Evolutionary conservation across 2,797 vertebrate species (phyloP), one percentile per base, ranked within the genome.

Genomic region (Carduelis carduelis): DNA sequence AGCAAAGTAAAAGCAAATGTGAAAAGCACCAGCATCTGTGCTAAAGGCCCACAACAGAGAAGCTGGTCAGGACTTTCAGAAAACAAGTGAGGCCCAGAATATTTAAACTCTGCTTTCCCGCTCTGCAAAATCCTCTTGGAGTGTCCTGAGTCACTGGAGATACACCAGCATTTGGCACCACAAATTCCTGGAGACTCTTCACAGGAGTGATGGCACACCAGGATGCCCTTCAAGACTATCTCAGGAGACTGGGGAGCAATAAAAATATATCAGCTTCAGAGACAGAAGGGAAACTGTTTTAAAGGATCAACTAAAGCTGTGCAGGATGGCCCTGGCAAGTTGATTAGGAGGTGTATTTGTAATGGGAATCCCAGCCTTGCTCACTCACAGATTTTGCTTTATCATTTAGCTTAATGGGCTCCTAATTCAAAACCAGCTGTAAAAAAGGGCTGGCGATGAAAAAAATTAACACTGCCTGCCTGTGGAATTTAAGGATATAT

Each of bases 351-450:
- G 59, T 66, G 70, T 68, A 78, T 83, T 89, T 72, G 61, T 70
- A 86, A 89, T 84, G 94, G 84, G 90, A 95, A 95, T 87, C 61
- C 78, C 82, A 68, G 77, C 78, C 85, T 89, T 81, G 69, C 53
- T 94, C 88, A 64, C 80, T 91, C 24, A 11, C 70, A 70, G 83
- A 79, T 93, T 90, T 94, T 92, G 92, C 71, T 97, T 95, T 96
- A 96, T 96, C 89, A 82, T 96, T 96, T 95, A 91, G 80, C 85
- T 95, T 97, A 96, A 96, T 95, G 84, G 93, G 57, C 72, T 89
- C 86, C 69, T 93, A 95, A 97, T 94, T 96, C 87, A 96, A 92
- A 88, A 63, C 44, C 66, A 91, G 93, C 56, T 84, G 74, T 88
- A 93, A 95, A 87, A 87, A 81, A 89, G 78, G 39, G 34, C 65